Percentiles rank a stretch among this genome's conserved stretches.
These are phyloP conservation scores for Osedax frankpressi DNA, from an alignment of 2,888 invertebrate species.

Conservation along the genomic window DNA sequence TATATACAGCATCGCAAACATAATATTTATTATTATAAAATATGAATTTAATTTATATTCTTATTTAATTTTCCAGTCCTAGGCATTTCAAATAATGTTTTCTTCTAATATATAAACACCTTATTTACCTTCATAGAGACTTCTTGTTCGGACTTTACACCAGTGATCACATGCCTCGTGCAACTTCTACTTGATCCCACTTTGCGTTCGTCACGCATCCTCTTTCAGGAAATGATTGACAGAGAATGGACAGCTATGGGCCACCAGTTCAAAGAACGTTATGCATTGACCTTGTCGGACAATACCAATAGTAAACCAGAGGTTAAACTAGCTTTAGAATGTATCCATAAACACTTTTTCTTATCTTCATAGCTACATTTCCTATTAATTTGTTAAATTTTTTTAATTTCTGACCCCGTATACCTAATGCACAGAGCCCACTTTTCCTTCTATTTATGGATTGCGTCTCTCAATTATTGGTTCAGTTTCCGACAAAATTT, in stretches of 20 bases:
- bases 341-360: too few species aligned
- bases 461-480: slow-evolving; percentile 77
- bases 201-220: slow-evolving; percentile 61
- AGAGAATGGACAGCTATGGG: slow-evolving; percentile 88
- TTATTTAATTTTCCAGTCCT: neutral
- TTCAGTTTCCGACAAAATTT: slow-evolving; percentile 75
- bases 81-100: neutral
- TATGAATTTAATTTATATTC: too few species aligned
- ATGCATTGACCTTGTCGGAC: too few species aligned
- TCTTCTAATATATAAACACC: neutral
- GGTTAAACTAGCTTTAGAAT: too few species aligned
- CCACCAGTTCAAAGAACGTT: slow-evolving; percentile 67
- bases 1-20: too few species aligned
- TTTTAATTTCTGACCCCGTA: too few species aligned
- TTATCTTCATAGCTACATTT: too few species aligned
- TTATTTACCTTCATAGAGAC: slow-evolving; percentile 50
- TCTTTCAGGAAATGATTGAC: slow-evolving; percentile 79
- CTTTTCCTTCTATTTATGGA: slow-evolving; percentile 81
- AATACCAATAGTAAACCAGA: too few species aligned
- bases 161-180: slow-evolving; percentile 65
- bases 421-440: slow-evolving; percentile 64
- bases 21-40: too few species aligned
- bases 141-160: slow-evolving; percentile 74
- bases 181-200: slow-evolving; percentile 75
- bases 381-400: too few species aligned